Percentiles rank a stretch among this genome's conserved stretches.
phyloP scores from a whole-genome alignment of 2,888 invertebrate genomes.

The Synergus umbraculus region DNA sequence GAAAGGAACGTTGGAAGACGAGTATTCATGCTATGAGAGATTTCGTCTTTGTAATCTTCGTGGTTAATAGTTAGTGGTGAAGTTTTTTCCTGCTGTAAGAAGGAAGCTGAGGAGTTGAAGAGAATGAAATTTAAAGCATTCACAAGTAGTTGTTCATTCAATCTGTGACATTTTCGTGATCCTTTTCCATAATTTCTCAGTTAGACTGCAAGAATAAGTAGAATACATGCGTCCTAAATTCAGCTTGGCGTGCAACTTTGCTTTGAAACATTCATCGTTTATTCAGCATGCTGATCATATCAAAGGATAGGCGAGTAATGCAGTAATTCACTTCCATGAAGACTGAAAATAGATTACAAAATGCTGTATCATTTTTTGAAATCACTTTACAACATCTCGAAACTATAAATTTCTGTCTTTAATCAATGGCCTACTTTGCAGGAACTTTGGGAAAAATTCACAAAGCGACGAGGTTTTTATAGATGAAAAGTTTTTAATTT shows the following conservation, averaged over 20 bases:
- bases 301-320: neutral
- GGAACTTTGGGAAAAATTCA: neutral
- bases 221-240: constrained; percentile 25
- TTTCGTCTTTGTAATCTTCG: neutral
- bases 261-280: constrained; percentile 32
- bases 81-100: neutral
- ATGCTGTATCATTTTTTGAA: too few species aligned
- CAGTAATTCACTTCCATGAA: too few species aligned
- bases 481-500: neutral
- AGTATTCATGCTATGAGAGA: neutral
- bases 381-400: too few species aligned
- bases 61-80: neutral
- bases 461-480: neutral
- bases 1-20: neutral
- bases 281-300: constrained; percentile 1
- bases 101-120: neutral
- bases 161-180: constrained; percentile 23
- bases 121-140: constrained; percentile 15
- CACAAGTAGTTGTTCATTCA: neutral
- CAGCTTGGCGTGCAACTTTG: constrained; percentile 8
- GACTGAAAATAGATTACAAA: too few species aligned
- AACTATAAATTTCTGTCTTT: too few species aligned
- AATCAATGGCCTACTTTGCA: too few species aligned
- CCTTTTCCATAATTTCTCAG: neutral
- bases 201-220: neutral